Evolutionary conservation across 2,797 vertebrate genomes (phyloP).

Genomic region (Rhinophrynus dorsalis): DNA sequence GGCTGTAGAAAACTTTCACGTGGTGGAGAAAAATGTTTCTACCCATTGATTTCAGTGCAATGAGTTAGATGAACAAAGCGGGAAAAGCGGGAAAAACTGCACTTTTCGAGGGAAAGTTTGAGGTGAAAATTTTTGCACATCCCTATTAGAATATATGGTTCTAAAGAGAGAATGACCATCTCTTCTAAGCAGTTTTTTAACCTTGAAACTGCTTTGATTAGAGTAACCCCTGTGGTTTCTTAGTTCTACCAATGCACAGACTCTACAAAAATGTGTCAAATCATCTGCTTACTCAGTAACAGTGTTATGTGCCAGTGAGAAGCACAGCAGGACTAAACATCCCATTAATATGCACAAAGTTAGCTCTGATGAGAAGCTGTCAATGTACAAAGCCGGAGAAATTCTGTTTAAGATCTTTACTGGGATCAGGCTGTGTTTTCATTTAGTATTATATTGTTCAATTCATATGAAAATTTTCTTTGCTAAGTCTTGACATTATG

Average conservation of each 20-base stretch:
- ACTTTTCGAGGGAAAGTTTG: no score
- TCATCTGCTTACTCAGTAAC: not conserved
- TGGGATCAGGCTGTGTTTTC: not conserved
- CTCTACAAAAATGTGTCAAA: slow-evolving; percentile 2
- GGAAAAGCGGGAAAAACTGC: no score
- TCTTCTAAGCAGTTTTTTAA: no score
- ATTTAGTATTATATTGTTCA: not conserved
- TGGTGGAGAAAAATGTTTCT: no score
- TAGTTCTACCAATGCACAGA: not conserved
- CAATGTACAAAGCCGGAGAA: slow-evolving; percentile 4
- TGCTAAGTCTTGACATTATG: slow-evolving; percentile 16
- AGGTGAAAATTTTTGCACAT: no score
- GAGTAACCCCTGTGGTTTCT: slow-evolving; percentile 1
- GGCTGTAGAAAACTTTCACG: no score
- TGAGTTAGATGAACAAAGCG: no score
- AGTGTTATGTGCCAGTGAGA: not conserved
- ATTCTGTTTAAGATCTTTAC: slow-evolving; percentile 28
- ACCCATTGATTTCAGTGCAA: no score
- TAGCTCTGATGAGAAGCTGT: not conserved
- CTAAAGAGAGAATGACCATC: no score
- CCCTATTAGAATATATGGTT: no score
- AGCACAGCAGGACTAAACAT: not conserved
- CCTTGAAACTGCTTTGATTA: no score
- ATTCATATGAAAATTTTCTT: slow-evolving; percentile 10
- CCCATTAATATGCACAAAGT: slow-evolving; percentile 25